Evolutionary conservation across 2,888 invertebrate genomes (phyloP).

Genomic region (Noctuana brunneofusca): DNA sequence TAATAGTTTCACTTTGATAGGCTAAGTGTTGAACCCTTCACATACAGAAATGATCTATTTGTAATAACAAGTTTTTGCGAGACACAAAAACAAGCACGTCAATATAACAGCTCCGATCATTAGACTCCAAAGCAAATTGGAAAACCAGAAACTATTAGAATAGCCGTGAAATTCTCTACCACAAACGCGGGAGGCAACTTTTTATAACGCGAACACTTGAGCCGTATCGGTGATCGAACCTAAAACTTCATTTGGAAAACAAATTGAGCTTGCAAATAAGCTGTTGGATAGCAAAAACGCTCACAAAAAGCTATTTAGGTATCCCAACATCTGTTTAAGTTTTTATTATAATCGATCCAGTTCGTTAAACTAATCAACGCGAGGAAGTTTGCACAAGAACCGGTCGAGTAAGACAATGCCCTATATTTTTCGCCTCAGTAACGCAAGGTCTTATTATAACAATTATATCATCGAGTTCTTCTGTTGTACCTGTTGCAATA

Average conservation of each 20-base stretch:
- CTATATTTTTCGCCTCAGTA: slow-evolving; percentile 23
- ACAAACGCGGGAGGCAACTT: slow-evolving; percentile 6
- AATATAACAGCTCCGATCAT: slow-evolving; percentile 21
- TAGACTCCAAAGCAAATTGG: slow-evolving; percentile 31
- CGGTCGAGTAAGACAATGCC: slow-evolving; percentile 27
- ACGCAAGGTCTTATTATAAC: slow-evolving; percentile 8
- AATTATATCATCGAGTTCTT: slow-evolving; percentile 3
- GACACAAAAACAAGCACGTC: slow-evolving; percentile 23
- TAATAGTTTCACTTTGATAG: slow-evolving; percentile 6
- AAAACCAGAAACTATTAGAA: slow-evolving; percentile 33
- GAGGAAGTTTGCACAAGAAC: slow-evolving; percentile 23
- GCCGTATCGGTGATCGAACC: slow-evolving; percentile 33
- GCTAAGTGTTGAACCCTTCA: slow-evolving; percentile 29
- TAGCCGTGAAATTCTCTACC: slow-evolving; percentile 19
- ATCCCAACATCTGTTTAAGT: slow-evolving; percentile 34
- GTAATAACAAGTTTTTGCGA: slow-evolving; percentile 29
- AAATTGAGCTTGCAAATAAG: slow-evolving; percentile 36
- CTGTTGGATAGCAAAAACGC: slow-evolving; percentile 22
- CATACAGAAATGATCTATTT: slow-evolving; percentile 20
- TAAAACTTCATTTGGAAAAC: slow-evolving; percentile 34
- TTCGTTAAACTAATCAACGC: slow-evolving; percentile 33
- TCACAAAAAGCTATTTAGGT: slow-evolving; percentile 32
- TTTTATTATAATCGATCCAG: slow-evolving; percentile 29
- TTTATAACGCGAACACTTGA: slow-evolving; percentile 14
- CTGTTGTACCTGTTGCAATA: neutral